Conservation (phyloP, 1,140 invertebrate species). For the Drosophila bocqueti region DNA sequence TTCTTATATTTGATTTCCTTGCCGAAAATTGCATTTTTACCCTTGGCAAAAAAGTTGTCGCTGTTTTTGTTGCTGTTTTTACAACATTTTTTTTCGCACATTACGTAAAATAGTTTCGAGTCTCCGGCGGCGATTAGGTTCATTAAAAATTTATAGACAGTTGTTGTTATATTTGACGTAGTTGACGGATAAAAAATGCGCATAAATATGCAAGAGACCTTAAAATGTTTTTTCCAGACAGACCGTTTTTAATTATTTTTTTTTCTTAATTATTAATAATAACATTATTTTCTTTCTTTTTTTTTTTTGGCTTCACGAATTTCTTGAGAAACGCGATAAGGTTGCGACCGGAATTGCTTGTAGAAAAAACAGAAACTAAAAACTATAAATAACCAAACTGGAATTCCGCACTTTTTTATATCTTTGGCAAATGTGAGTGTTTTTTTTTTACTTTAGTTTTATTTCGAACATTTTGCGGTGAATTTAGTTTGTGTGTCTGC, state of each 20-base stretch:
- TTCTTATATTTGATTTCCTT: slow-evolving; percentile 42
- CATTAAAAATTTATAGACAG: slow-evolving; percentile 45
- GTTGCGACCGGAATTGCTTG: slow-evolving; percentile 63
- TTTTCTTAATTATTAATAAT: slow-evolving; percentile 7
- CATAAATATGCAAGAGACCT: slow-evolving; percentile 44
- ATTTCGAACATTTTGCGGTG: slow-evolving; percentile 33
- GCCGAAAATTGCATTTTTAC: slow-evolving; percentile 35
- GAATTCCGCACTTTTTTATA: slow-evolving; percentile 38
- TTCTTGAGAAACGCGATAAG: slow-evolving; percentile 57
- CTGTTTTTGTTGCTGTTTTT: slow-evolving; percentile 24
- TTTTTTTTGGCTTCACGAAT: slow-evolving; percentile 17
- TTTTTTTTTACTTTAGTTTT: slow-evolving; percentile 23
- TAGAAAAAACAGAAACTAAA: slow-evolving; percentile 22
- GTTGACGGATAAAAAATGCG: slow-evolving; percentile 39
- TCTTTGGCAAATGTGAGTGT: not conserved
- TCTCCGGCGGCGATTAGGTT: slow-evolving; percentile 16
- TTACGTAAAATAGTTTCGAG: slow-evolving; percentile 49
- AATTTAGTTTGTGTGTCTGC: slow-evolving; percentile 14
- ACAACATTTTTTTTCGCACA: slow-evolving; percentile 47
- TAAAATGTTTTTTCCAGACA: slow-evolving; percentile 45
- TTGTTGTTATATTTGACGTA: slow-evolving; percentile 43
- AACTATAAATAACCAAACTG: slow-evolving; percentile 44
- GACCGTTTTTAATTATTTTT: slow-evolving; percentile 39
- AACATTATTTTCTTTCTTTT: slow-evolving; percentile 13
- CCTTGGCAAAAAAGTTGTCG: slow-evolving; percentile 35